A percentile compares a stretch with the other conserved stretches of the same genome.
Conservation (phyloP, 2,797 vertebrate genomes). For the Notoglanidium macrostoma region DNA sequence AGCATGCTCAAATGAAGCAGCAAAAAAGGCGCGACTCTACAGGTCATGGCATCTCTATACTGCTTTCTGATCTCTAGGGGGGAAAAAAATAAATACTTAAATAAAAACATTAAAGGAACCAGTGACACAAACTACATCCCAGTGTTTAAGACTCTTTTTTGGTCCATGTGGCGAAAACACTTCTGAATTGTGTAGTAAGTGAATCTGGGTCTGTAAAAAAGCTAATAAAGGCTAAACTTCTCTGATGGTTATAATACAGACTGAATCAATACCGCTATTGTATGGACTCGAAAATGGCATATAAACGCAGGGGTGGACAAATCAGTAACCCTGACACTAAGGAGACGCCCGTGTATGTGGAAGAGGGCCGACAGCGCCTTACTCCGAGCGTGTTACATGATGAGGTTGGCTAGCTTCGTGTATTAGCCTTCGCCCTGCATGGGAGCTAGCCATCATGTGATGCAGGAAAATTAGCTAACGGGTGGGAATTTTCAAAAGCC, state of each 20-base stretch:
- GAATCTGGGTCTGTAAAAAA: not conserved
- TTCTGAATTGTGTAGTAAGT: not conserved
- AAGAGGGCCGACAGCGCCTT: not conserved
- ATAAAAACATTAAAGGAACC: conserved; percentile 17
- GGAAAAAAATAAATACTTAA: not conserved
- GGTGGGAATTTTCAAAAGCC: not conserved
- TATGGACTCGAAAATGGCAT: not conserved
- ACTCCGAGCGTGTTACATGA: no score
- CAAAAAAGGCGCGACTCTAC: conserved; percentile 17
- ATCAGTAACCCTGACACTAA: not conserved
- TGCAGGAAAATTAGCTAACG: not conserved
- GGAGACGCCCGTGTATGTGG: not conserved
- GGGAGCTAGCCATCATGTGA: not conserved
- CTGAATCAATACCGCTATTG: no score
- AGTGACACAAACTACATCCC: conserved; percentile 12
- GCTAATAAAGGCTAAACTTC: not conserved
- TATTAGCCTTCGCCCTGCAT: not conserved
- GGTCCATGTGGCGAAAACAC: not conserved
- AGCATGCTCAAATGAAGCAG: conserved; percentile 27
- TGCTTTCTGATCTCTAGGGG: conserved; percentile 17
- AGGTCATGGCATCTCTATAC: not conserved
- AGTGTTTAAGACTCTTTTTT: conserved; percentile 30
- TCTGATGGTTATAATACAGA: not conserved
- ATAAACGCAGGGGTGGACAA: conserved; percentile 4
- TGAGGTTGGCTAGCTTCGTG: no score